Conservation (phyloP, 2,797 vertebrate genomes). For the Microctenopoma steveboyesi region DNA sequence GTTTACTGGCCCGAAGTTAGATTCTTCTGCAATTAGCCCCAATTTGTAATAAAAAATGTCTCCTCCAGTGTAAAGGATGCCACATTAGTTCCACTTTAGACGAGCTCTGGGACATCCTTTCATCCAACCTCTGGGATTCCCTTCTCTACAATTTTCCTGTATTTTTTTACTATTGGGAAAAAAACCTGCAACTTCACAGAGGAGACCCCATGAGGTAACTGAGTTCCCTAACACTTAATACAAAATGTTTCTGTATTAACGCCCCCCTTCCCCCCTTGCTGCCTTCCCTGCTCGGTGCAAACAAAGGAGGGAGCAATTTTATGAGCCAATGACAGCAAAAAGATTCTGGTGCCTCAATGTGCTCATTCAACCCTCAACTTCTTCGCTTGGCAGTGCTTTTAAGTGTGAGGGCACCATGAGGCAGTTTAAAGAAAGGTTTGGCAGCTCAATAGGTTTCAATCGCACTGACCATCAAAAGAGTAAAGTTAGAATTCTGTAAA, state of each 20-base stretch:
- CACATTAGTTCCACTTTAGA: slow-evolving; percentile 83
- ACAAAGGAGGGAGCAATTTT: slow-evolving; percentile 82
- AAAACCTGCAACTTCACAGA: slow-evolving; percentile 66
- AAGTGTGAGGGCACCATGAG: slow-evolving; percentile 61
- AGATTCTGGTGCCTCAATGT: slow-evolving; percentile 78
- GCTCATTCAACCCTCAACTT: slow-evolving; percentile 76
- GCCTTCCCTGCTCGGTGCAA: slow-evolving; percentile 58
- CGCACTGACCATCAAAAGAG: background rate
- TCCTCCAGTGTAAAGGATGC: slow-evolving; percentile 72
- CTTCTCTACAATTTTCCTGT: slow-evolving; percentile 57
- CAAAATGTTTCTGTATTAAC: slow-evolving; percentile 78
- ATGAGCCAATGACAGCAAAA: slow-evolving; percentile 83
- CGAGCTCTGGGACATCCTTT: slow-evolving; percentile 76
- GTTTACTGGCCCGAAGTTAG: slow-evolving; percentile 60
- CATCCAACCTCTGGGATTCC: slow-evolving; percentile 71
- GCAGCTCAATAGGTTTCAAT: slow-evolving; percentile 29
- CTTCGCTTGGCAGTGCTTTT: slow-evolving; percentile 76
- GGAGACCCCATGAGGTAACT: slow-evolving; percentile 58
- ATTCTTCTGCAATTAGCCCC: slow-evolving; percentile 81
- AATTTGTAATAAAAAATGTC: slow-evolving; percentile 83
- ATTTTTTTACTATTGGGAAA: slow-evolving; percentile 52
- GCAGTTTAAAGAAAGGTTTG: slow-evolving; percentile 47
- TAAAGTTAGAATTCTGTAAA: background rate
- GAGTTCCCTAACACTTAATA: slow-evolving; percentile 65
- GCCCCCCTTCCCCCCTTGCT: slow-evolving; percentile 39